A percentile compares a stretch with the other conserved stretches of the same genome.
phyloP scores from a whole-genome alignment of 1,140 invertebrate species.

The Campoletis sonorensis region DNA sequence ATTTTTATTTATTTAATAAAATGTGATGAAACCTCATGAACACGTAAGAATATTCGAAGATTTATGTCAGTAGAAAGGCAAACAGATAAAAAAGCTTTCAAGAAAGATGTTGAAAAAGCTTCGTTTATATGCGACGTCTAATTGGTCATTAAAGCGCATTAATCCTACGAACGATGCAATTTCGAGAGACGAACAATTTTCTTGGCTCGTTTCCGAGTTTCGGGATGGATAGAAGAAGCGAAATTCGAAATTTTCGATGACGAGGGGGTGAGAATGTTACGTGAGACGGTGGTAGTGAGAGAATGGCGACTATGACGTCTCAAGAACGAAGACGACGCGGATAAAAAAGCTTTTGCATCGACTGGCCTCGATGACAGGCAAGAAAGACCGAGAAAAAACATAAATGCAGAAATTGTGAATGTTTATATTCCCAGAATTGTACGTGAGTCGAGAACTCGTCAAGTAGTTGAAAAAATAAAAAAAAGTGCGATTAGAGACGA shows the following conservation, averaged over 20 bases:
- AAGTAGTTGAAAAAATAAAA: too few species aligned
- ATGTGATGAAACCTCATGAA: too few species aligned
- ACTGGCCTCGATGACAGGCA: not conserved
- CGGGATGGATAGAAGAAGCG: not conserved
- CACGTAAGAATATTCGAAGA: too few species aligned
- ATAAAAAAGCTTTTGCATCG: conserved; percentile 22
- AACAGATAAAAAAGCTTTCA: too few species aligned
- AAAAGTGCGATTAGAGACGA: not conserved
- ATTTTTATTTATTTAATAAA: too few species aligned
- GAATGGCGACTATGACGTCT: not conserved
- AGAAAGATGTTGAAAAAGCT: too few species aligned
- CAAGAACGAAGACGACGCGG: not conserved
- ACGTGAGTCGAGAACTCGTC: not conserved
- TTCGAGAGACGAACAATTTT: too few species aligned
- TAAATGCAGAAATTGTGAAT: not conserved
- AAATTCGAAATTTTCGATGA: conserved; percentile 19
- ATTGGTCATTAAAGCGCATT: too few species aligned
- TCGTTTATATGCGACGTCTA: too few species aligned
- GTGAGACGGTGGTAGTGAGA: not conserved
- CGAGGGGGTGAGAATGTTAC: not conserved
- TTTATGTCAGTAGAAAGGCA: too few species aligned
- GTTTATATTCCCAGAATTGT: not conserved
- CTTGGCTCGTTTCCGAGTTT: conserved; percentile 12
- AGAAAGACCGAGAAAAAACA: not conserved
- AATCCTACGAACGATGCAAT: too few species aligned